Evolutionary conservation across 2,113 vertebrate genomes (phyloP).

Genomic region (Narcine bancroftii): DNA sequence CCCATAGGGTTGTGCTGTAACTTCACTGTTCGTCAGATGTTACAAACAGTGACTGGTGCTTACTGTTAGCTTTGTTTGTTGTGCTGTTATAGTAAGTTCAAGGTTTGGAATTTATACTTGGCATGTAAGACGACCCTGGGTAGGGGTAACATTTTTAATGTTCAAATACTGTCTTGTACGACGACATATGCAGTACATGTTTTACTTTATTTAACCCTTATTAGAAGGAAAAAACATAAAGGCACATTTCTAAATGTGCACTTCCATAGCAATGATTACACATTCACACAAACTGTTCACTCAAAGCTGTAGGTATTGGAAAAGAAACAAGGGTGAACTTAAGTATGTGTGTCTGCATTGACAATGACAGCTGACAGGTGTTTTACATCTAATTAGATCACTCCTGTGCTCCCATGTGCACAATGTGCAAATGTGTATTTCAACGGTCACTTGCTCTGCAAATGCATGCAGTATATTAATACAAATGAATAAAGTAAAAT

Average conservation of each 20-base stretch:
- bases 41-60: no score
- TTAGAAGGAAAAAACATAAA: neutral
- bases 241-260: constrained; percentile 26
- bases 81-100: no score
- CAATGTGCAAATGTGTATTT: neutral
- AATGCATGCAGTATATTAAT: no score
- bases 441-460: neutral
- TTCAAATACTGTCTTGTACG: no score
- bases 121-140: no score
- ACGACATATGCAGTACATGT: neutral
- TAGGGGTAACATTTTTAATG: no score
- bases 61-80: no score
- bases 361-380: constrained; percentile 41
- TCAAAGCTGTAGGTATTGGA: constrained; percentile 44
- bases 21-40: no score
- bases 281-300: constrained; percentile 41
- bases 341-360: constrained; percentile 44
- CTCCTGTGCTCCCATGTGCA: neutral
- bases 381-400: constrained; percentile 28
- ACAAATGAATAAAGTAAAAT: neutral
- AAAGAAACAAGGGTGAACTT: constrained; percentile 48
- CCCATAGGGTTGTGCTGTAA: no score
- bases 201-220: neutral
- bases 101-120: no score
- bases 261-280: constrained; percentile 52